Base-by-base conservation (phyloP, 2,888 invertebrate genomes). In the Pilophorus perplexus region DNA sequence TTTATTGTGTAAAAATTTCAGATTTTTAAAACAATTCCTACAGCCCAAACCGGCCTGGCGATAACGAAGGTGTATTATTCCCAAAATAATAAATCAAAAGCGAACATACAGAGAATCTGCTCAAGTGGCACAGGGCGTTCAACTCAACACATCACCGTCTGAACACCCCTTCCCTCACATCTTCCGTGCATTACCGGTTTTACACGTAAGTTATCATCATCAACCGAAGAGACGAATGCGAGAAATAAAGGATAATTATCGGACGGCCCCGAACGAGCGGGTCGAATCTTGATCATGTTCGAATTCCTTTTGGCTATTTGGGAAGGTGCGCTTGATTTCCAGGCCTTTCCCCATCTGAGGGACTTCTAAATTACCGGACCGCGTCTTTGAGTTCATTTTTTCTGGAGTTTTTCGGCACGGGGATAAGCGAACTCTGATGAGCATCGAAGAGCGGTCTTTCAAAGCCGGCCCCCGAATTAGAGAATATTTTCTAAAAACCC, bases 161-260 rank as follows among this genome's bases (percentile, higher is more conserved):
- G n/a, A n/a, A n/a, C 46, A 46, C 46, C 46, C 46, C 46, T 22
- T 23, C 46, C n/a, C n/a, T n/a, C 52, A 52, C 25, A 52, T 52
- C 27, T 27, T 10, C 25, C 52, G 52, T 27, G 52, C 52, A 52
- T 52, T 52, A 52, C 52, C 52, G 28, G 28, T 52, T 52, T 52
- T 52, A 52, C 52, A 52, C 37, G 37, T 38, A 40, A 55, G 40
- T 55, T 55, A 55, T 55, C 55, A 55, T 55, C 55, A 55, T 38
- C 55, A 55, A 5, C 38, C 25, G 38, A 8, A 2, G 38, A 52
- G 38, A 55, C 55, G 55, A 16, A 52, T 52, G 55, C 38, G 55
- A 55, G 55, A 55, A 55, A 38, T 55, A 55, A 55, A 55, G 37
- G 38, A 40, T 40, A 38, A 55, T 55, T 55, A 20, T 22, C 38